Evolutionary conservation across 2,888 invertebrate species (phyloP).

Genomic region (Melinaea menophilus): DNA sequence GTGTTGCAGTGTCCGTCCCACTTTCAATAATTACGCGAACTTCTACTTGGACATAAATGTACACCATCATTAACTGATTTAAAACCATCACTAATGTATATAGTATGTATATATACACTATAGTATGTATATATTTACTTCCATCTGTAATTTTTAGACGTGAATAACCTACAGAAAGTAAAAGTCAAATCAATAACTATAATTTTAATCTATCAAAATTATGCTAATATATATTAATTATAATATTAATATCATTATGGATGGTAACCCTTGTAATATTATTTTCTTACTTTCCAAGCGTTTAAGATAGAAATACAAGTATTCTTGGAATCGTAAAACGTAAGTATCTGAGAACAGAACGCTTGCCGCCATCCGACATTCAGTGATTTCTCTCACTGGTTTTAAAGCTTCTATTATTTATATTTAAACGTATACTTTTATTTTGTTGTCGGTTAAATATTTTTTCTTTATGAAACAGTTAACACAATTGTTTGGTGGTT

Average conservation of each 20-base stretch:
- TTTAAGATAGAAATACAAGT: slow-evolving; percentile 16
- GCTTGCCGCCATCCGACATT: slow-evolving; percentile 23
- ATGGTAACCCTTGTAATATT: slow-evolving; percentile 2
- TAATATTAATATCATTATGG: slow-evolving; percentile 5
- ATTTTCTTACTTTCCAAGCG: slow-evolving; percentile 18
- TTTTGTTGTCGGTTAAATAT: slow-evolving; percentile 8
- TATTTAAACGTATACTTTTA: slow-evolving; percentile 12
- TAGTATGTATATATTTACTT: too few species aligned
- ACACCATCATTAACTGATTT: too few species aligned
- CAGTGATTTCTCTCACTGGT: slow-evolving; percentile 16
- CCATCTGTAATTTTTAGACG: too few species aligned
- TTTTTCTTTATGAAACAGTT: slow-evolving; percentile 4
- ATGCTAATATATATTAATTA: slow-evolving; percentile 4
- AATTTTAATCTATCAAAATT: slow-evolving; percentile 6
- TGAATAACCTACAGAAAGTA: too few species aligned
- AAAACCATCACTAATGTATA: too few species aligned
- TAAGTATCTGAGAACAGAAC: slow-evolving; percentile 16
- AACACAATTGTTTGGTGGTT: background rate
- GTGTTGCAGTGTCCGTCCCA: too few species aligned
- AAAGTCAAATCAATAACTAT: background rate
- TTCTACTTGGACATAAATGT: too few species aligned
- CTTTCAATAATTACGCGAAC: too few species aligned
- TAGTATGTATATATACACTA: too few species aligned
- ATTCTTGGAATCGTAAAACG: slow-evolving; percentile 24
- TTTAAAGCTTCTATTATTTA: background rate